A percentile compares a stretch with the other conserved stretches of the same genome.
phyloP scores from a whole-genome alignment of 1,140 invertebrate species.

The Muscidifurax raptorellus region DNA sequence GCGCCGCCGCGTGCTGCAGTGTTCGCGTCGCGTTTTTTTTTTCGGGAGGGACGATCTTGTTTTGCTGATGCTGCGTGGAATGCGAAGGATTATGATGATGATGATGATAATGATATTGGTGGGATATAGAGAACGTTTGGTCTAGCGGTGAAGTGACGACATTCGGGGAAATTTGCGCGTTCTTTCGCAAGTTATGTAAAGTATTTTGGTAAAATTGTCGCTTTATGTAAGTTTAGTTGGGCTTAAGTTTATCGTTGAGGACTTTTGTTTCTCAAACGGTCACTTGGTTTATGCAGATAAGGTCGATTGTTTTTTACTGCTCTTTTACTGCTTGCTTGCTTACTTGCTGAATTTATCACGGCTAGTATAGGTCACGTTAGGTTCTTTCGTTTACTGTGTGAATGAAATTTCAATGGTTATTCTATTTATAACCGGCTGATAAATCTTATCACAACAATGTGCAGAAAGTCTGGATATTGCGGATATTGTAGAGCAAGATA shows the following conservation, averaged over 20 bases:
- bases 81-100: no score
- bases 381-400: not conserved
- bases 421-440: not conserved
- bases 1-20: not conserved
- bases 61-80: no score
- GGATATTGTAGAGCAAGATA: not conserved
- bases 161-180: not conserved
- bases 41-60: no score
- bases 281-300: not conserved
- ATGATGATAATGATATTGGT: no score
- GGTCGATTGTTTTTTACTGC: not conserved
- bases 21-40: not conserved
- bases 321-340: not conserved
- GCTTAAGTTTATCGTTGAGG: not conserved
- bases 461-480: not conserved
- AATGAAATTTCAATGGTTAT: not conserved
- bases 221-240: not conserved
- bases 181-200: conserved; percentile 10
- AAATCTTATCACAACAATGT: not conserved
- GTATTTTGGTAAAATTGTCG: not conserved
- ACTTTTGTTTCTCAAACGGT: not conserved
- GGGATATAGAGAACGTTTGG: no score
- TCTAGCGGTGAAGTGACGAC: not conserved
- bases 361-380: not conserved
- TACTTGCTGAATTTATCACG: not conserved